Percentiles rank a stretch among this genome's conserved stretches.
phyloP scores from a whole-genome alignment of 2,888 invertebrate species.

The Fragum whitleyi region DNA sequence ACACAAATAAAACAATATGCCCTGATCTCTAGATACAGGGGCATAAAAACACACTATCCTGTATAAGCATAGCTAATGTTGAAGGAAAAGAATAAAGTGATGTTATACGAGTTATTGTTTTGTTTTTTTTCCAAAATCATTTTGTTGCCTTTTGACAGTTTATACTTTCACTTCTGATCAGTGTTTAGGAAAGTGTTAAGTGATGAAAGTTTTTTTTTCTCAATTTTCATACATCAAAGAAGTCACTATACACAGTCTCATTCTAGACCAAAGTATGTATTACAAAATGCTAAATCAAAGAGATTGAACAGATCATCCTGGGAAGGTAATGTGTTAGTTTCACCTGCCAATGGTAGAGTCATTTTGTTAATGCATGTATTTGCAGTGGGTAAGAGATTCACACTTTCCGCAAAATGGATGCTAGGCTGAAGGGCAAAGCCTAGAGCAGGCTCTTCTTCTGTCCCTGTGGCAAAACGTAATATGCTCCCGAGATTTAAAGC shows the following conservation, averaged over 20 bases:
- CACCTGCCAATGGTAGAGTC: conserved; percentile 9
- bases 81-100: no score
- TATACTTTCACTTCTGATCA: no score
- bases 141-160: no score
- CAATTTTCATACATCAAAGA: no score
- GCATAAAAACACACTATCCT: no score
- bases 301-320: conserved; percentile 28
- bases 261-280: conserved; percentile 42
- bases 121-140: no score
- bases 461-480: conserved; percentile 28
- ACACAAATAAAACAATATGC: no score
- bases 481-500: conserved; percentile 20
- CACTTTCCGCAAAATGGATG: conserved; percentile 26
- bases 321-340: not conserved
- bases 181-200: no score
- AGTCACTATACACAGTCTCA: conserved; percentile 9
- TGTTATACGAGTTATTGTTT: no score
- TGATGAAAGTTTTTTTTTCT: no score
- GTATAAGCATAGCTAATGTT: no score
- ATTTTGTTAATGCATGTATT: conserved; percentile 35
- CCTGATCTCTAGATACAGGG: no score
- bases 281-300: conserved; percentile 49
- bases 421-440: conserved; percentile 32
- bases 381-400: conserved; percentile 29
- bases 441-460: conserved; percentile 33